A percentile compares a stretch with the other conserved stretches of the same genome.
Conservation (phyloP, 2,113 vertebrate species). For the mouse (Mus musculus) region DNA sequence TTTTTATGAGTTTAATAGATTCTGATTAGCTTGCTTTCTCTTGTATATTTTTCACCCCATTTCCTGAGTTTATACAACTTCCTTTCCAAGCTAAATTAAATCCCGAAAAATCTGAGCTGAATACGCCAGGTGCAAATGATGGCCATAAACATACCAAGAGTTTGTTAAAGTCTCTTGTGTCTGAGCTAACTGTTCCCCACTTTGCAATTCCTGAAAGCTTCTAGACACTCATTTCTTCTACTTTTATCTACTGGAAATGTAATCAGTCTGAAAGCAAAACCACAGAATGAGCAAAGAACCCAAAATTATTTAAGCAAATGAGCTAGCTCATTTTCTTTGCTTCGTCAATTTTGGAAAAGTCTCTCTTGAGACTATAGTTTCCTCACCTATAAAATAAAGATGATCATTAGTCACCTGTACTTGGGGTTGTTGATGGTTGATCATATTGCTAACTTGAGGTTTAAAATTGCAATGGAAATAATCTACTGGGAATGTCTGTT, state of each 20-base stretch:
- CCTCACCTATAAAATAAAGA: background rate
- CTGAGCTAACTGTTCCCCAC: background rate
- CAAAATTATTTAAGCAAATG: background rate
- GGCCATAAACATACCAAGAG: background rate
- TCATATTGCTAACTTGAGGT: background rate
- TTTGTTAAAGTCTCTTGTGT: slow-evolving; percentile 45
- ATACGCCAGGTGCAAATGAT: background rate
- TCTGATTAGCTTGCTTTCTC: slow-evolving; percentile 54
- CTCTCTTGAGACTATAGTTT: background rate
- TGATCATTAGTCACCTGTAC: background rate
- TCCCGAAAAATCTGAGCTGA: slow-evolving; percentile 58
- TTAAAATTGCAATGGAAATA: background rate
- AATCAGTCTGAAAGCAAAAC: background rate
- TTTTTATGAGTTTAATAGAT: slow-evolving; percentile 61
- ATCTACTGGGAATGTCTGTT: background rate
- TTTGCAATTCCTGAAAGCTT: background rate
- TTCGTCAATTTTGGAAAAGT: background rate
- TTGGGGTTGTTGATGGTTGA: background rate
- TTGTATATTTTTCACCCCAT: background rate
- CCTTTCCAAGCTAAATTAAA: slow-evolving; percentile 57
- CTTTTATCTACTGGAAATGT: background rate
- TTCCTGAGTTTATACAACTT: slow-evolving; percentile 44
- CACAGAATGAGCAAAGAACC: background rate
- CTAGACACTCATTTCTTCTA: background rate
- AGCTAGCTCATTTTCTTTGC: background rate